Conservation (phyloP, 2,797 vertebrate species). For the Lepilemur septentrionalis region DNA sequence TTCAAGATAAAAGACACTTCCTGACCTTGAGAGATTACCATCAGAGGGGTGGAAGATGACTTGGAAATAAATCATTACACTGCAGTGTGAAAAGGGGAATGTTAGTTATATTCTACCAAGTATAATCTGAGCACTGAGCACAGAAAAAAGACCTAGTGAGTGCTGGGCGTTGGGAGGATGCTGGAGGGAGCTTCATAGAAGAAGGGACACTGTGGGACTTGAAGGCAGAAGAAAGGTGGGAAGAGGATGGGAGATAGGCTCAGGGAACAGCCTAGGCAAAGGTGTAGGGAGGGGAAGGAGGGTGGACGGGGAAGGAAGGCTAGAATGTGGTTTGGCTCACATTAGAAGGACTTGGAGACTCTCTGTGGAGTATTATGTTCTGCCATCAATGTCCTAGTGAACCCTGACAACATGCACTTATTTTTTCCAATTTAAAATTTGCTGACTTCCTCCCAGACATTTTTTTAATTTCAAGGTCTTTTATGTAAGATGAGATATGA, state of each 20-base stretch:
- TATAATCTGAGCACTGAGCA: not conserved
- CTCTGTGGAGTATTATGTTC: not conserved
- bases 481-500: not conserved
- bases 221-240: not conserved
- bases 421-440: constrained; percentile 22
- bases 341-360: not conserved
- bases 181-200: not conserved
- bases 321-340: not conserved
- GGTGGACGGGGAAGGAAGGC: not conserved
- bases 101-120: not conserved
- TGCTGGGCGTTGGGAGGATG: not conserved
- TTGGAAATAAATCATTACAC: not conserved
- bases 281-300: not conserved
- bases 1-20: not conserved
- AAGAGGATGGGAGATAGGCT: not conserved
- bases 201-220: not conserved
- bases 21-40: not conserved
- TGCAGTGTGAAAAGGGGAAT: not conserved
- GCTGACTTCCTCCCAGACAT: not conserved
- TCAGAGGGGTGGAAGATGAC: not conserved
- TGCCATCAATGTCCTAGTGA: not conserved
- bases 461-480: not conserved
- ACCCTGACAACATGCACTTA: not conserved
- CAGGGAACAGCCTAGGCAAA: not conserved
- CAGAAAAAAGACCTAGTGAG: not conserved